Base-by-base conservation (phyloP, 1,140 invertebrate genomes). In the Zelostemma sp. region DNA sequence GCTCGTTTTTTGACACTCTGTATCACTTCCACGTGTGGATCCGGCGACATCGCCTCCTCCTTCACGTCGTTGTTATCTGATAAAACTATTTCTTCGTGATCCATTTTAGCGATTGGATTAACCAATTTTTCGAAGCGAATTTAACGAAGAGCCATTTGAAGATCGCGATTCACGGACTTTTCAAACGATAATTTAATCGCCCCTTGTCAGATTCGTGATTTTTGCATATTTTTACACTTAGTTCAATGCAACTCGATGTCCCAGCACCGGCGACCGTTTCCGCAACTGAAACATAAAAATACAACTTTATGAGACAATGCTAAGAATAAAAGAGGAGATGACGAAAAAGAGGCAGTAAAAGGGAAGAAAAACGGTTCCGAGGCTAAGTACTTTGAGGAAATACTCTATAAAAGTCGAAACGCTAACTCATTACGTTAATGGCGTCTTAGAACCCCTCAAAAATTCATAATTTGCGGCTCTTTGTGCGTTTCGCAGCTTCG, bases 1-100 rank as follows among this genome's bases (percentile, higher is more conserved):
- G n/a, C 11, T 18, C 6, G 41, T 14, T 14, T 43, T 8, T 14
- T 6, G 2, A 6, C n/a, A 9, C 1, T 35, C 11, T 35, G 3
- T 35, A 35, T 35, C 33, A 35, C n/a, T 2, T 35, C 33, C 3
- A 28, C 25, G 6, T 35, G 6, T n/a, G 33, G 1, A 5, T 35
- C 33, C 11, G 33, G 33, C 6, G 33, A 35, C 33, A n/a, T 6
- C 1, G 11, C 33, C 11, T 35, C 33, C 11, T 35, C 33, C 11
- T 35, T 35, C 33, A 35, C 33, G 6, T 35, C 33, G 33, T 35
- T 35, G 6, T 6, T 35, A n/a, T 35, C 33, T n/a, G 33, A 35
- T n/a, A 35, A 35, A 35, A 35, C 33, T 35, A 35, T 35, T 35
- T 35, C 33, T n/a, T 35, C 33, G 21, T 25, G 21, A 25, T 25